A percentile compares a stretch with the other conserved stretches of the same genome.
phyloP scores from a whole-genome alignment of 2,888 invertebrate genomes.

The Troides helena region DNA sequence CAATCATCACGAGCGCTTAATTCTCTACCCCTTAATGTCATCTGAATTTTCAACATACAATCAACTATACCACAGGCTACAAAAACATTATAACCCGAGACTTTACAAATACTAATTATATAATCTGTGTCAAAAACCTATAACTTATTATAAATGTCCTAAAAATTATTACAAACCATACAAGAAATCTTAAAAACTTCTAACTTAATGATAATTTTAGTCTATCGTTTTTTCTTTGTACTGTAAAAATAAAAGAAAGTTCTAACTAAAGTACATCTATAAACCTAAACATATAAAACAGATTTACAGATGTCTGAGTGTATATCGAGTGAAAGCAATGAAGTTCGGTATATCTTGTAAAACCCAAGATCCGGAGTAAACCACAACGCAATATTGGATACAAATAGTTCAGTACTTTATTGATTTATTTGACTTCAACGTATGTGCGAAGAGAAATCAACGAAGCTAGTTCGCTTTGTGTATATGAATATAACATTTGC shows the following conservation, averaged over 20 bases:
- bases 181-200: too few species aligned
- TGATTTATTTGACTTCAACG: not conserved
- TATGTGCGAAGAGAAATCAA: not conserved
- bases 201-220: too few species aligned
- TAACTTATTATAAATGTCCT: too few species aligned
- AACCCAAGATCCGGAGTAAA: not conserved
- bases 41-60: too few species aligned
- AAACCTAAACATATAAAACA: not conserved
- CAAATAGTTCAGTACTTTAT: not conserved
- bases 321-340: not conserved
- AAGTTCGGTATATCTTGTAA: not conserved
- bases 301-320: not conserved
- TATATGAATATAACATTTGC: not conserved
- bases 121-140: too few species aligned
- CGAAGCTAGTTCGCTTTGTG: not conserved
- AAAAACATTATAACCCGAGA: too few species aligned
- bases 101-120: too few species aligned
- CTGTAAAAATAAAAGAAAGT: not conserved
- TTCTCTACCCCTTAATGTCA: too few species aligned
- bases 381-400: constrained; percentile 2
- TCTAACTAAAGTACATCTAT: not conserved
- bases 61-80: too few species aligned
- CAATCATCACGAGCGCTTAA: too few species aligned
- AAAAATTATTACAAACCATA: too few species aligned
- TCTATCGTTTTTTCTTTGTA: not conserved